phyloP scores from a whole-genome alignment of 2,797 vertebrate species.

The Carapus acus region DNA sequence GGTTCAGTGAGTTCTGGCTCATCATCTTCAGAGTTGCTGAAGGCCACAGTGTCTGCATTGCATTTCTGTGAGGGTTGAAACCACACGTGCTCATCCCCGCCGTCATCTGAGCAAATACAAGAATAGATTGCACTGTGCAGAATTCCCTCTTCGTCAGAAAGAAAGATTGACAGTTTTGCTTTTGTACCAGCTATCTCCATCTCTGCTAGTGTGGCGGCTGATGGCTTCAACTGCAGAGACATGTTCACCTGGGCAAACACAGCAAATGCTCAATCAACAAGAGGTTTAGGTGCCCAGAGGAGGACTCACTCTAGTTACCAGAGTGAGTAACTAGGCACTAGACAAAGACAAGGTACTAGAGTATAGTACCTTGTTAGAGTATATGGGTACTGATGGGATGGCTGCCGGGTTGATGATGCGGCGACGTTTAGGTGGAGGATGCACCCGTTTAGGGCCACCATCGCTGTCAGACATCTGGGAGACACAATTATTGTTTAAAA shows the following conservation, averaged over 20 bases:
- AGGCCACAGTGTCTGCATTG: accelerated
- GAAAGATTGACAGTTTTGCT: not conserved
- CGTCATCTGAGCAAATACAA: conserved; percentile 30
- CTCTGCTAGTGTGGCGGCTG: conserved; percentile 17
- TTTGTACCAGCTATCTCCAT: conserved; percentile 45
- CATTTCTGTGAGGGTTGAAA: conserved; percentile 9
- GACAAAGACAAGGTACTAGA: no score
- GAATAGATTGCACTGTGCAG: not conserved
- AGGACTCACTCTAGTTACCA: no score
- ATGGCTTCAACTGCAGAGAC: conserved; percentile 56
- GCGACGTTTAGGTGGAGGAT: conserved; percentile 60
- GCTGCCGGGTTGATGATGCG: conserved; percentile 65
- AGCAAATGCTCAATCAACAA: not conserved
- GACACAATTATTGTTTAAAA: no score
- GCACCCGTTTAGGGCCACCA: conserved; percentile 1
- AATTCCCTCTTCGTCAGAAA: no score
- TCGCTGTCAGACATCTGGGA: conserved; percentile 45
- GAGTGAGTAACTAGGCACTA: no score
- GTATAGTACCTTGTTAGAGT: conserved; percentile 71
- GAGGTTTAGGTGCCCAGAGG: no score
- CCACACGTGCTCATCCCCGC: conserved; percentile 41
- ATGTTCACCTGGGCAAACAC: conserved; percentile 62
- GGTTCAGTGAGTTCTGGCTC: conserved; percentile 1
- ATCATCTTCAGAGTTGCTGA: conserved; percentile 32
- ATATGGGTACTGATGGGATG: conserved; percentile 63